These are phyloP conservation scores for Rhinogobio ventralis DNA, from an alignment of 2,797 vertebrate species.

Conservation along the genomic window DNA sequence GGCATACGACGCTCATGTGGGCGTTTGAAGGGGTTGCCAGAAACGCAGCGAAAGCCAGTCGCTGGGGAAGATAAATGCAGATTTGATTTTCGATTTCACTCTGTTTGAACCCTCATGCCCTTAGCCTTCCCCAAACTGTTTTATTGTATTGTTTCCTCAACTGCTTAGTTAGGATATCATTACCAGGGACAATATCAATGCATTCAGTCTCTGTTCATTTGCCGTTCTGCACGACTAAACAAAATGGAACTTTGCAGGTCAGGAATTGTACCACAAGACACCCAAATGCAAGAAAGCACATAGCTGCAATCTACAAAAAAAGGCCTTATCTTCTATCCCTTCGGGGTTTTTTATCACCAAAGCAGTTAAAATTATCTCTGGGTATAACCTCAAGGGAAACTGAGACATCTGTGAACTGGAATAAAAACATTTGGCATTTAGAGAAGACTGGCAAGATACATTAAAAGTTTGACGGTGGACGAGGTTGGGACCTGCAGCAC, in stretches of 20 bases:
- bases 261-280: not conserved
- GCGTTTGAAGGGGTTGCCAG: constrained; percentile 38
- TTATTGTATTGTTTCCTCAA: constrained; percentile 40
- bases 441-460: constrained; percentile 41
- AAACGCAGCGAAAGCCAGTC: constrained; percentile 1
- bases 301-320: constrained; percentile 54
- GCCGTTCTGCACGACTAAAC: constrained; percentile 6
- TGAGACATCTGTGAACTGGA: constrained; percentile 55
- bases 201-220: constrained; percentile 29
- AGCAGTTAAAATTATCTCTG: constrained; percentile 71
- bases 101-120: constrained; percentile 23
- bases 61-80: constrained; percentile 30
- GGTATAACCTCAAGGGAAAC: constrained; percentile 65
- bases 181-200: constrained; percentile 1
- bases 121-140: not conserved
- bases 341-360: constrained; percentile 64
- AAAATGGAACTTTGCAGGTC: constrained; percentile 4
- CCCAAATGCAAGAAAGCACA: not conserved
- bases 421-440: constrained; percentile 46
- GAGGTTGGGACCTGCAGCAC: constrained; percentile 49
- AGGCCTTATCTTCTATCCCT: constrained; percentile 64
- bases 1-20: constrained; percentile 56
- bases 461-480: constrained; percentile 45
- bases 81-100: constrained; percentile 46
- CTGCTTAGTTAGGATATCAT: constrained; percentile 32